Evolutionary conservation across 2,113 vertebrate species (phyloP).

Genomic region (Eurypyga helias): DNA sequence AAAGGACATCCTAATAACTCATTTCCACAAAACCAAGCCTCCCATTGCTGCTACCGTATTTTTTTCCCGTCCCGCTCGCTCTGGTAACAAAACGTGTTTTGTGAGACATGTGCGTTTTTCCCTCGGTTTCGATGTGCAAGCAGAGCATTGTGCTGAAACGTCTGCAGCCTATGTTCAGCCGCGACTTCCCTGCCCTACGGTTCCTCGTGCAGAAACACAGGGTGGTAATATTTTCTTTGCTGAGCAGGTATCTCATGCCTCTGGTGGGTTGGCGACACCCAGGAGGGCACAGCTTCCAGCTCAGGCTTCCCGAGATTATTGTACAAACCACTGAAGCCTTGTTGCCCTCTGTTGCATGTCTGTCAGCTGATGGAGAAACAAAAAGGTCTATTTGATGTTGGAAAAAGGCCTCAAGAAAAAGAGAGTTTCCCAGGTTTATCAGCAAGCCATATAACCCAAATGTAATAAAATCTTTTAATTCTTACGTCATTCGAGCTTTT

Average conservation of each 20-base stretch:
- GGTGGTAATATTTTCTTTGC: background rate
- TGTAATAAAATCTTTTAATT: background rate
- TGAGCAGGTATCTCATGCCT: fast-evolving
- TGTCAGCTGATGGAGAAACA: background rate
- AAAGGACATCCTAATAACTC: constrained; percentile 41
- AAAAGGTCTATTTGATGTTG: background rate
- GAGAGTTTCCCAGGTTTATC: background rate
- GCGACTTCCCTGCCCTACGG: fast-evolving
- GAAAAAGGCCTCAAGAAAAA: background rate
- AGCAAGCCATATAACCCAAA: background rate
- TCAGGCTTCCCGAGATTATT: fast-evolving
- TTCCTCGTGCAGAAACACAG: background rate
- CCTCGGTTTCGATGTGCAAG: background rate
- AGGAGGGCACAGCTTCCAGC: background rate
- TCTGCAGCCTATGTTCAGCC: background rate
- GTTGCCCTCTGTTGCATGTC: background rate
- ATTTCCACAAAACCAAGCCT: background rate
- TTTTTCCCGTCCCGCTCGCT: background rate
- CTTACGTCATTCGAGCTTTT: background rate
- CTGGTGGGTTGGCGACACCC: background rate
- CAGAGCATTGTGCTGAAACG: background rate
- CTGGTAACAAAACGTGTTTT: background rate
- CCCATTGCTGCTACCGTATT: background rate
- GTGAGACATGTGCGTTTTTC: background rate
- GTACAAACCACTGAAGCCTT: fast-evolving